Evolutionary conservation across 92 coral and sea anemone species (phyloP), one percentile per base, ranked within the genome.

Genomic region (Phenganax subtilis): DNA sequence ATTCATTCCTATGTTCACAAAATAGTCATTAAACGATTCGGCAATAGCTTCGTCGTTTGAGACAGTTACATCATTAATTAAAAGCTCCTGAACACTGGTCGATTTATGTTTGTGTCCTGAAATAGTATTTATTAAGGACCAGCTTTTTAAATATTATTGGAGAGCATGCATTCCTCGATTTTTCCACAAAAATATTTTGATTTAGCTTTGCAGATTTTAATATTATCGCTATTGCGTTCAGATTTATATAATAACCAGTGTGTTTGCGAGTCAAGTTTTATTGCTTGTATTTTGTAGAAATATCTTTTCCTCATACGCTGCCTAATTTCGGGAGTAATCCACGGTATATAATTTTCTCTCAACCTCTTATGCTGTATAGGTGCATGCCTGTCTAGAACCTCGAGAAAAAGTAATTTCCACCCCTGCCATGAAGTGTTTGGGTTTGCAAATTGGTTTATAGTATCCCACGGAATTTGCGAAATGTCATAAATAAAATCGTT

Each of bases 341-440:
- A 82, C 20, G 85, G 85, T 30, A 72, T 12, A 29, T 75, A 51
- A 14, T 59, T 59, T 7, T 27, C 47, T 75, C 63, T 61, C 59
- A 71, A 12, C 69, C 81, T 25, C 75, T 69, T 69, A 25, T 57
- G 81, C 7, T 7, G 27, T 10, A 37, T 37, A 37, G 27, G 71
- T 11, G 86, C 88, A 64, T 86, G 88, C 28, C 20, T n/a, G 12
- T 86, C 64, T 72, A 81, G 63, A 6, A 73, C 61, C 60, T 67
- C 63, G 17, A 17, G 65, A 57, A 86, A 86, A 3, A 54, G 71
- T 12, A 51, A 65, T 69, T 82, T 86, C 86, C 86, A 86, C 7
- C 44, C 76, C 44, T 37, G 86, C 89, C 89, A 86, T 51, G 85
- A 81, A 8, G 17, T 28, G 72, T 82, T 83, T 28, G 87, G 80